Conservation (phyloP, 1,140 invertebrate genomes). For the Brachionus calyciflorus region DNA sequence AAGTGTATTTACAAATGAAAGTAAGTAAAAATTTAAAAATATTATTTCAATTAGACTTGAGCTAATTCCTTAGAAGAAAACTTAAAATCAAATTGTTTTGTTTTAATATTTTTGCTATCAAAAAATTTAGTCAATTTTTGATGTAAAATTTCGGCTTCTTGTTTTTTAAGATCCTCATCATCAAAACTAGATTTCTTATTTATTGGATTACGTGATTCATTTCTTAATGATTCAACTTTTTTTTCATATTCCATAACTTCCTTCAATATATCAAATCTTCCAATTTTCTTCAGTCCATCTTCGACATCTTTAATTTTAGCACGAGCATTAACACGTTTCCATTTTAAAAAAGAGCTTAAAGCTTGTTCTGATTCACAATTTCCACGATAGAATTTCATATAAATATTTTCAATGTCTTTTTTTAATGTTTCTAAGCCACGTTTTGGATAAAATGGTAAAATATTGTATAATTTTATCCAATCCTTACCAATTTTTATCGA, state of each 20-base stretch:
- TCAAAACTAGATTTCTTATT: constrained; percentile 2
- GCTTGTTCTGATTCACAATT: neutral
- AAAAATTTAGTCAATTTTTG: constrained; percentile 30
- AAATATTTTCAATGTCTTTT: constrained; percentile 54
- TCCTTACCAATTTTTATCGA: constrained; percentile 52
- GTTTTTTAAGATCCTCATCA: neutral
- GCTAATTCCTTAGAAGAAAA: neutral
- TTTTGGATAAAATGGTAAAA: constrained; percentile 54
- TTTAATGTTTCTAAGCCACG: constrained; percentile 53
- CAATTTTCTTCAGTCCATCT: constrained; percentile 50
- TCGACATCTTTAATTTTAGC: constrained; percentile 53
- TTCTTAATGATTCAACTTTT: neutral
- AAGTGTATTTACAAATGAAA: too few relatives aligned
- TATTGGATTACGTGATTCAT: neutral
- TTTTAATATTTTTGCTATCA: constrained; percentile 10
- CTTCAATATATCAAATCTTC: constrained; percentile 51
- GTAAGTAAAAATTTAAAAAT: too few relatives aligned
- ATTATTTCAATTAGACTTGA: too few relatives aligned
- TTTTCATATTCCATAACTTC: constrained; percentile 28
- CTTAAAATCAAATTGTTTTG: constrained; percentile 32
- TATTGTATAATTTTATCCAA: constrained; percentile 54
- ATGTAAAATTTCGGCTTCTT: constrained; percentile 27
- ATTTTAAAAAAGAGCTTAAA: constrained; percentile 48
- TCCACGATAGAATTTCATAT: constrained; percentile 42
- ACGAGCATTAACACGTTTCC: constrained; percentile 54